Conservation (phyloP, 2,888 invertebrate species). For the Stomorhina lunata region DNA sequence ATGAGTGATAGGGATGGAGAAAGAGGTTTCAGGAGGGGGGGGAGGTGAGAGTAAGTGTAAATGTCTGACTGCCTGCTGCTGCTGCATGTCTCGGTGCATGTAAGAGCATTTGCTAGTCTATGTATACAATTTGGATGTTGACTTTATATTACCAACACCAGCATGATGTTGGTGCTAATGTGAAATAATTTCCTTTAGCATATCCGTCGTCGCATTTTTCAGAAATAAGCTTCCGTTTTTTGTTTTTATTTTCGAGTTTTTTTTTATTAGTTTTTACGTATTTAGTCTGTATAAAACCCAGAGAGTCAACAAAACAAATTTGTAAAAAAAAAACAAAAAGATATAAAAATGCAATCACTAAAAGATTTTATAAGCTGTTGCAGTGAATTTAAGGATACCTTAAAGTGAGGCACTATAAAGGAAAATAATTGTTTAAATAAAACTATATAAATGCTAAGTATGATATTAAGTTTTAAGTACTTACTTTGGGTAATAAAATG, state of each 20-base stretch:
- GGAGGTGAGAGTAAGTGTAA: background rate
- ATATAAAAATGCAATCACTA: conserved; percentile 7
- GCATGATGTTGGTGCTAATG: conserved; percentile 64
- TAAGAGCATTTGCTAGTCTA: conserved; percentile 30
- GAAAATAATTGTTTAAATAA: too few species aligned
- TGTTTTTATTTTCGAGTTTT: background rate
- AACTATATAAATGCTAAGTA: too few species aligned
- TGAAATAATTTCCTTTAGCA: conserved; percentile 67
- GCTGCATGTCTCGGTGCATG: too few species aligned
- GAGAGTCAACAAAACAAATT: conserved; percentile 32
- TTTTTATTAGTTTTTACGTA: conserved; percentile 2
- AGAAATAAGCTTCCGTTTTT: conserved; percentile 58
- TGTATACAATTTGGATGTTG: conserved; percentile 42
- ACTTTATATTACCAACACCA: conserved; percentile 57
- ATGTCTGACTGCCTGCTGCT: background rate
- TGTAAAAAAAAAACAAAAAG: conserved; percentile 8
- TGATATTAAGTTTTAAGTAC: too few species aligned
- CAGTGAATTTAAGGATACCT: conserved; percentile 14
- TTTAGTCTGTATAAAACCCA: conserved; percentile 50
- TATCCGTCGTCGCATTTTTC: conserved; percentile 55
- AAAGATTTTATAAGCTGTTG: conserved; percentile 6
- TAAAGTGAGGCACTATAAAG: too few species aligned
- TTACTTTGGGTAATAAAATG: too few species aligned
- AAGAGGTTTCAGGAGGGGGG: background rate
- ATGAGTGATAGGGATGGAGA: background rate